These are phyloP conservation scores for Leptinotarsa tumamoca DNA, from an alignment of 2,888 invertebrate species.

Conservation along the genomic window DNA sequence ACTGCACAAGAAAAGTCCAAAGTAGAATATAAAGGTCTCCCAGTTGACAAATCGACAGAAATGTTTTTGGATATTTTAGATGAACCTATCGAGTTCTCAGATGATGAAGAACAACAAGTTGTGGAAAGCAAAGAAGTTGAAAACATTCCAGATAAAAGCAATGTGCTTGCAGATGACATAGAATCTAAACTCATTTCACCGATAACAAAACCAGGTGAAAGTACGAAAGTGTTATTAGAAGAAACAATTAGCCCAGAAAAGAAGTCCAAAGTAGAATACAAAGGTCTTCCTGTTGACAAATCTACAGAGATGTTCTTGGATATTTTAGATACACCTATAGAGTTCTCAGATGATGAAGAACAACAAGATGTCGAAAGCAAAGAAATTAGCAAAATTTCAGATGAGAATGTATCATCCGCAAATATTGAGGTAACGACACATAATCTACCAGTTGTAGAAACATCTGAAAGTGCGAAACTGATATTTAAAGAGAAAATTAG, in stretches of 20 bases:
- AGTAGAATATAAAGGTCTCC: conserved; percentile 50
- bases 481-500: background rate
- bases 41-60: conserved; percentile 50
- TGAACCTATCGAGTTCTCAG: conserved; percentile 54
- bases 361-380: background rate
- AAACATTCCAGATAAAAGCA: too few relatives aligned
- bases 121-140: background rate
- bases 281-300: conserved; percentile 52
- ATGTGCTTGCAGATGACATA: too few relatives aligned
- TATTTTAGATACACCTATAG: conserved; percentile 54
- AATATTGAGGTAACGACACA: background rate
- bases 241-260: too few relatives aligned
- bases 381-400: background rate
- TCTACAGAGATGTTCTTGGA: conserved; percentile 48
- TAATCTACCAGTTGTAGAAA: background rate
- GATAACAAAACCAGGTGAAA: background rate
- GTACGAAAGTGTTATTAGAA: too few relatives aligned
- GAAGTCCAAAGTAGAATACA: conserved; percentile 41
- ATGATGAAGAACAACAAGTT: conserved; percentile 47
- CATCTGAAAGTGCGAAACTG: background rate
- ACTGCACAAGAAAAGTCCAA: background rate
- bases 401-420: background rate
- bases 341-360: conserved; percentile 53
- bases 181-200: background rate
- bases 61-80: conserved; percentile 53